Percentiles rank a stretch among this genome's conserved stretches.
These are phyloP conservation scores for Spea multiplicata DNA, from an alignment of 2,113 vertebrate species.

Conservation along the genomic window DNA sequence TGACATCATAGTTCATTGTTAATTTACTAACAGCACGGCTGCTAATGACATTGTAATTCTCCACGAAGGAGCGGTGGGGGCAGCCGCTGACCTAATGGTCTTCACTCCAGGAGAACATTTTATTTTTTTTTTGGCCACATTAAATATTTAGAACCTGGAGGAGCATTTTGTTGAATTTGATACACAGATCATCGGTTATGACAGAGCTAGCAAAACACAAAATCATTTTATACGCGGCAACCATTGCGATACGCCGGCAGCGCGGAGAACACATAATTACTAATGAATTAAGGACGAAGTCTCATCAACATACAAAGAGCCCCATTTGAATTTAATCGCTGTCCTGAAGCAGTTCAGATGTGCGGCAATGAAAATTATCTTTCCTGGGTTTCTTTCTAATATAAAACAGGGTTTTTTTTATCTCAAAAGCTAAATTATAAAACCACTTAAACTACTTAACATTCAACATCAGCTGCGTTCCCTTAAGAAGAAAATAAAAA, in stretches of 20 bases:
- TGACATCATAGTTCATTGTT: neutral
- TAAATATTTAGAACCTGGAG: neutral
- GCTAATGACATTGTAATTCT: slow-evolving; percentile 9
- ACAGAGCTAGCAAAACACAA: neutral
- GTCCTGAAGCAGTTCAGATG: slow-evolving; percentile 45
- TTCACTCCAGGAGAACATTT: neutral
- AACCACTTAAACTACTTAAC: neutral
- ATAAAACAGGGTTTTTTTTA: slow-evolving; percentile 16
- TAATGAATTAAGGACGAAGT: slow-evolving; percentile 44
- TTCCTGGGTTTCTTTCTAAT: slow-evolving; percentile 9
- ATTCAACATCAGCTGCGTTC: neutral
- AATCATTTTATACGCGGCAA: neutral
- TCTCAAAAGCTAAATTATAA: neutral
- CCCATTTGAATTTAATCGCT: slow-evolving; percentile 45
- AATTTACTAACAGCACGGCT: slow-evolving; percentile 7
- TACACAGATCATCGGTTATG: neutral
- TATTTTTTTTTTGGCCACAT: neutral
- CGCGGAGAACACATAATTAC: slow-evolving; percentile 31
- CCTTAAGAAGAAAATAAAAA: too few relatives aligned
- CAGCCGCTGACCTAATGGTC: too few relatives aligned
- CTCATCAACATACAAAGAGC: slow-evolving; percentile 46
- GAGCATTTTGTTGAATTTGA: neutral
- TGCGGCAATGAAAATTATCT: slow-evolving; percentile 26
- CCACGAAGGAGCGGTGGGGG: neutral
- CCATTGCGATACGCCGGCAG: slow-evolving; percentile 10